phyloP scores from a whole-genome alignment of 2,113 vertebrate species.

The Ammodytes marinus region DNA sequence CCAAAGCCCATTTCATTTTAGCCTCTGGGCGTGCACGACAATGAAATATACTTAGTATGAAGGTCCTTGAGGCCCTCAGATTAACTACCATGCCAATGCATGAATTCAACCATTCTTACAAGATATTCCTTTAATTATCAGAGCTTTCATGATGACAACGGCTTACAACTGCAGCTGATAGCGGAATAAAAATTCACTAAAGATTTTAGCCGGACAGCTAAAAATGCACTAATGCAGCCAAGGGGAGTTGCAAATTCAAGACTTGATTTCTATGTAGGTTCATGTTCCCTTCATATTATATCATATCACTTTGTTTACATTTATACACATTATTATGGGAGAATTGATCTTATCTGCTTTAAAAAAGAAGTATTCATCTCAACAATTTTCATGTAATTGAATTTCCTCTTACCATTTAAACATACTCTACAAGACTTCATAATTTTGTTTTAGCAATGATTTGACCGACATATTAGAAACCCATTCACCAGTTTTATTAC shows the following conservation, averaged over 20 bases:
- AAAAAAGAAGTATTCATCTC: not conserved
- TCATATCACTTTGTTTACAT: not conserved
- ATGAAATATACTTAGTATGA: too few species aligned
- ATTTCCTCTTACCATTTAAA: constrained; percentile 11
- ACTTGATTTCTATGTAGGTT: not conserved
- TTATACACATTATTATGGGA: not conserved
- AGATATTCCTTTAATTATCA: not conserved
- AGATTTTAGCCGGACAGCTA: not conserved
- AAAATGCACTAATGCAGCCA: not conserved
- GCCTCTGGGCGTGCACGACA: too few species aligned
- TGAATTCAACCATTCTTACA: too few species aligned
- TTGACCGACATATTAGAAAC: constrained; percentile 37
- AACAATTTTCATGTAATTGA: not conserved
- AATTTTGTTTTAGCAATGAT: constrained; percentile 7
- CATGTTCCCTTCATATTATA: too few species aligned
- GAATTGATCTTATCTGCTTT: not conserved
- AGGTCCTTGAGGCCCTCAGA: too few species aligned
- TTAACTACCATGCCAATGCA: too few species aligned
- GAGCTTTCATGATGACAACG: not conserved
- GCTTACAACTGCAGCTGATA: not conserved
- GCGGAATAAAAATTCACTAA: not conserved
- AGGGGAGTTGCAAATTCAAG: not conserved
- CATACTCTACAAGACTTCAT: not conserved
- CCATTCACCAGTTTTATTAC: constrained; percentile 44
- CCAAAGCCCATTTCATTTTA: too few species aligned